Percentiles rank a stretch among this genome's conserved stretches.
These are phyloP conservation scores for Cactoblastis cactorum DNA, from an alignment of 2,888 invertebrate species.

Conservation along the genomic window DNA sequence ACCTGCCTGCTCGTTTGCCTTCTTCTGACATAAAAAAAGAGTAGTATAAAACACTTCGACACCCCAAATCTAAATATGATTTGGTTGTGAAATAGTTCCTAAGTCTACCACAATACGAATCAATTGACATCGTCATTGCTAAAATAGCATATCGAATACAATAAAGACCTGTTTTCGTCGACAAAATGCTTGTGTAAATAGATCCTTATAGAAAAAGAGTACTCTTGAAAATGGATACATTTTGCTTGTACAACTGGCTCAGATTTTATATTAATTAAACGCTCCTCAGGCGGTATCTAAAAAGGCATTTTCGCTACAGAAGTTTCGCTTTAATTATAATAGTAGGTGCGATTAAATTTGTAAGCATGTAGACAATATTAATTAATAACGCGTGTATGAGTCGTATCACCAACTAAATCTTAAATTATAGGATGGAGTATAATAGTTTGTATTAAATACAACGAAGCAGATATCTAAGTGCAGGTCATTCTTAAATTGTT, in stretches of 20 bases:
- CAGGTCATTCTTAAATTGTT: no score
- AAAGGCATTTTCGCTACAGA: neutral
- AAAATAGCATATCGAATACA: neutral
- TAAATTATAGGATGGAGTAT: neutral
- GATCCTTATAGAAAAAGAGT: conserved; percentile 4
- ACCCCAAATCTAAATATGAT: no score
- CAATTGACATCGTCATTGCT: no score
- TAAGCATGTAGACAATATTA: conserved; percentile 12
- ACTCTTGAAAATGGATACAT: conserved; percentile 11
- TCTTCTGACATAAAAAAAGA: no score
- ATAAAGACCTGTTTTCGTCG: neutral
- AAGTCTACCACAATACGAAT: no score
- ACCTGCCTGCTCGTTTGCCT: no score
- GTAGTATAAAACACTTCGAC: no score
- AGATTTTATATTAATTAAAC: conserved; percentile 15
- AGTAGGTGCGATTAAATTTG: conserved; percentile 9
- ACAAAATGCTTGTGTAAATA: conserved; percentile 8
- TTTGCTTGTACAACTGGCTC: conserved; percentile 4
- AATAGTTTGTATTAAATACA: no score
- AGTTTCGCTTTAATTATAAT: conserved; percentile 12
- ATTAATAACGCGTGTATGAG: conserved; percentile 8
- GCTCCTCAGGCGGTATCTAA: conserved; percentile 11
- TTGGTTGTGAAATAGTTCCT: no score
- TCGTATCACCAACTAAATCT: neutral
- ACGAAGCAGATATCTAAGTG: no score